Evolutionary conservation across 2,113 vertebrate genomes (phyloP).

Genomic region (Tricholaema leucomelas): DNA sequence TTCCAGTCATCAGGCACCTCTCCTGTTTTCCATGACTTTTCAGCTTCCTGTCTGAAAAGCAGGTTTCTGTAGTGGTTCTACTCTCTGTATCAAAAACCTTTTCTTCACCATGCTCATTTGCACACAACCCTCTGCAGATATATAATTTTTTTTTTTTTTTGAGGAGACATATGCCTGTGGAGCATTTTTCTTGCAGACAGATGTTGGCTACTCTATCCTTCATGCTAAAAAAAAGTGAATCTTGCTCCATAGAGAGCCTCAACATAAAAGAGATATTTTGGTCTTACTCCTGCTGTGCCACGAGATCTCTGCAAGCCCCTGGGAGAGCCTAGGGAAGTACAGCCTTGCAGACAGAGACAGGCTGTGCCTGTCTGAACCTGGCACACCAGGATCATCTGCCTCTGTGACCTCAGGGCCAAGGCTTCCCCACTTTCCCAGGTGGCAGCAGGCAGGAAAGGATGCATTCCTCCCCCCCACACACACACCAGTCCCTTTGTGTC

Average conservation of each 20-base stretch:
- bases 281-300: accelerated
- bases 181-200: background rate
- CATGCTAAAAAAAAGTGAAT: background rate
- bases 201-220: background rate
- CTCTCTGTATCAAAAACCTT: background rate
- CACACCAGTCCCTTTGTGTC: background rate
- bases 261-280: background rate
- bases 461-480: background rate
- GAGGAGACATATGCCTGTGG: background rate
- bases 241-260: background rate
- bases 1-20: too few species aligned
- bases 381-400: background rate
- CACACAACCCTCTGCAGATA: background rate
- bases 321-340: background rate
- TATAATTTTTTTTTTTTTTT: too few species aligned
- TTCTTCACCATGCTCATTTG: background rate
- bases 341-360: accelerated
- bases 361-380: background rate
- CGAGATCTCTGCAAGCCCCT: accelerated
- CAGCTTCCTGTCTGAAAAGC: background rate
- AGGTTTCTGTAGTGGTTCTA: background rate
- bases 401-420: background rate
- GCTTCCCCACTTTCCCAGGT: background rate
- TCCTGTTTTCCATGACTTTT: too few species aligned
- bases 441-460: background rate